These are phyloP conservation scores for Rhimphoctona megacephalus DNA, from an alignment of 2,888 invertebrate species.

Conservation along the genomic window DNA sequence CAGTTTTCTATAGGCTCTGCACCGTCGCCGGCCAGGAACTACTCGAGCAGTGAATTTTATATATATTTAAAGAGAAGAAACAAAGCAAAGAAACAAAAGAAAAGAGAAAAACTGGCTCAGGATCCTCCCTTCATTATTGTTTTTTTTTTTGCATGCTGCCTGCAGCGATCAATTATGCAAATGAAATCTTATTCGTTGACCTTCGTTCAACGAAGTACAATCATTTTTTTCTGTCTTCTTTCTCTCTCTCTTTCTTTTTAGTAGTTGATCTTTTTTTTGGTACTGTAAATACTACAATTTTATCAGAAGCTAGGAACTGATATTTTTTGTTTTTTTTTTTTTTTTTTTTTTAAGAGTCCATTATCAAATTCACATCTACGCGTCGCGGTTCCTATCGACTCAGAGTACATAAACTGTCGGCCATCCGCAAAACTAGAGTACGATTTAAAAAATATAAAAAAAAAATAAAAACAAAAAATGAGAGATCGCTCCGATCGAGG, in stretches of 20 bases:
- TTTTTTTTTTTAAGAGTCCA: conserved; percentile 71
- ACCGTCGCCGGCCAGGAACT: conserved; percentile 85
- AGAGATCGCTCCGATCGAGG: conserved; percentile 13
- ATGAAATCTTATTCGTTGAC: conserved; percentile 73
- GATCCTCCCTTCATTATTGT: conserved; percentile 57
- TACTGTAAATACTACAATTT: conserved; percentile 77
- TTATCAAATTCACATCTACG: conserved; percentile 68
- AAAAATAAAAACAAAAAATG: conserved; percentile 13
- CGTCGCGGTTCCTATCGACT: conserved; percentile 63
- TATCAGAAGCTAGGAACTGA: conserved; percentile 73
- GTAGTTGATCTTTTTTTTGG: conserved; percentile 72
- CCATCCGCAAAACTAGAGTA: background rate
- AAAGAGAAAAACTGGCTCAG: conserved; percentile 56
- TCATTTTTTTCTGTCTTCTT: conserved; percentile 49
- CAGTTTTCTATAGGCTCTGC: conserved; percentile 85
- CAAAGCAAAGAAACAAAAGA: conserved; percentile 25
- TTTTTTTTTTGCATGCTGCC: conserved; percentile 81
- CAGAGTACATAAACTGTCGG: conserved; percentile 50
- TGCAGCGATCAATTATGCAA: conserved; percentile 79
- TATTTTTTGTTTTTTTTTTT: conserved; percentile 59
- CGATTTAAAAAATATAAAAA: conserved; percentile 13
- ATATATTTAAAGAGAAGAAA: conserved; percentile 44
- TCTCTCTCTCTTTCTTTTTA: conserved; percentile 61
- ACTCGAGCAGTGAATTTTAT: conserved; percentile 83
- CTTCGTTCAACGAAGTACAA: conserved; percentile 76